Conservation (phyloP, 1,140 invertebrate species). For the Caligus rogercresseyi region DNA sequence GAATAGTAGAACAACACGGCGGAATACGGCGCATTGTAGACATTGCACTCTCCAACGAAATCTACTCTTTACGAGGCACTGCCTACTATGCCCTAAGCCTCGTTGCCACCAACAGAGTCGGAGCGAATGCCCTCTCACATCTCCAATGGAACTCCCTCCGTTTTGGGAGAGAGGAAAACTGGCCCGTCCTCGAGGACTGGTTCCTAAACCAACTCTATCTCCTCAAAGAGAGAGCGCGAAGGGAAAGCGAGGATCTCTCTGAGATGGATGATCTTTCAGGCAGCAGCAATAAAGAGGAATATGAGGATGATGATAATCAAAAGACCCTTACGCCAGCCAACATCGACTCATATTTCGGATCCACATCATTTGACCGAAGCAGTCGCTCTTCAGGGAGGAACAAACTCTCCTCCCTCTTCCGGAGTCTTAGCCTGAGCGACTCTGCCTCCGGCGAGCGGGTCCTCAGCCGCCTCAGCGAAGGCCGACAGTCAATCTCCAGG, state of each 20-base stretch:
- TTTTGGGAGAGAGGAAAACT: constrained; percentile 57
- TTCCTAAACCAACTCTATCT: background rate
- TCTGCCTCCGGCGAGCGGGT: background rate
- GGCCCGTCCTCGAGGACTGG: constrained; percentile 52
- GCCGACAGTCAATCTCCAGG: background rate
- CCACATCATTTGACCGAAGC: background rate
- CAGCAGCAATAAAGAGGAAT: background rate
- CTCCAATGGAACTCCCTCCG: constrained; percentile 63
- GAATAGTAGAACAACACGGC: constrained; percentile 43
- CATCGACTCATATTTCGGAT: background rate
- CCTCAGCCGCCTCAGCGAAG: background rate
- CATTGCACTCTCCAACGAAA: constrained; percentile 52
- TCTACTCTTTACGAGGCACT: constrained; percentile 70
- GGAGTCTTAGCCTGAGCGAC: background rate
- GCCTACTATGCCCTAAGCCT: constrained; percentile 70
- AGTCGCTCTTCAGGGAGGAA: background rate
- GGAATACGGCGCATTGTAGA: constrained; percentile 42
- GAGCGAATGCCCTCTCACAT: constrained; percentile 39
- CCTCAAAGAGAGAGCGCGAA: background rate
- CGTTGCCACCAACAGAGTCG: constrained; percentile 56
- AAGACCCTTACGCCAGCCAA: background rate
- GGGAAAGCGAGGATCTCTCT: background rate
- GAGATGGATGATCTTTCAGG: background rate
- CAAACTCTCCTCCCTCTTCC: background rate
- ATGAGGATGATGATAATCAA: background rate